phyloP scores from a whole-genome alignment of 2,888 invertebrate species.

The Axea sp. region DNA sequence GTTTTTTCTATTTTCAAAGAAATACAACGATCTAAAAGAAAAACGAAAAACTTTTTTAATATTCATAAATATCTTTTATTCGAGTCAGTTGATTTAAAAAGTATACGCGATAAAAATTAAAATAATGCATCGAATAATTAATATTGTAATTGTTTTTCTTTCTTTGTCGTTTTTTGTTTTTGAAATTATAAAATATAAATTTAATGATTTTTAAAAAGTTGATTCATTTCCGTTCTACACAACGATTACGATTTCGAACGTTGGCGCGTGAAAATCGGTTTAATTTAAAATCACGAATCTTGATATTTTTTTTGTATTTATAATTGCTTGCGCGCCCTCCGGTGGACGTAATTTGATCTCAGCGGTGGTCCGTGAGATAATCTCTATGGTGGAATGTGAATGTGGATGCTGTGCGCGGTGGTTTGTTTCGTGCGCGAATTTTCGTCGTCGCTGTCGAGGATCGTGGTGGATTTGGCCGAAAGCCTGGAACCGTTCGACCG shows the following conservation, averaged over 20 bases:
- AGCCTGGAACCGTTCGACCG: constrained; percentile 18
- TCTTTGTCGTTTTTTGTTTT: no score
- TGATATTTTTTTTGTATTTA: neutral
- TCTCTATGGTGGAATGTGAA: constrained; percentile 60
- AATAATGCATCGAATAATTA: no score
- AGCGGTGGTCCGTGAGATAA: constrained; percentile 57
- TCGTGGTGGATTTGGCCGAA: constrained; percentile 34
- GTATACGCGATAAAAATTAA: no score
- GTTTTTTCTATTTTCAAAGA: no score
- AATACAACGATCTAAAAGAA: no score
- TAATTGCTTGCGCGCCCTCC: constrained; percentile 12
- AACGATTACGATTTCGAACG: constrained; percentile 18
- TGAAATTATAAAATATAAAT: no score
- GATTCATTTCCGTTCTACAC: constrained; percentile 9
- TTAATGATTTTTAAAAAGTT: no score
- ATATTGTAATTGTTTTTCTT: no score
- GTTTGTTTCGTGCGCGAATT: constrained; percentile 59
- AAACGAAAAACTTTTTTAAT: no score
- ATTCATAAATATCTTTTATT: no score
- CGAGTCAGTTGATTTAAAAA: no score
- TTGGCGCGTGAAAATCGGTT: constrained; percentile 15
- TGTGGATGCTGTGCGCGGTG: constrained; percentile 62
- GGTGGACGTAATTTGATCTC: constrained; percentile 53
- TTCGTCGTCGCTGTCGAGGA: constrained; percentile 34
- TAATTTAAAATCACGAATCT: neutral